Conservation (phyloP, 2,797 vertebrate species). For the Ctenopoma multispine region DNA sequence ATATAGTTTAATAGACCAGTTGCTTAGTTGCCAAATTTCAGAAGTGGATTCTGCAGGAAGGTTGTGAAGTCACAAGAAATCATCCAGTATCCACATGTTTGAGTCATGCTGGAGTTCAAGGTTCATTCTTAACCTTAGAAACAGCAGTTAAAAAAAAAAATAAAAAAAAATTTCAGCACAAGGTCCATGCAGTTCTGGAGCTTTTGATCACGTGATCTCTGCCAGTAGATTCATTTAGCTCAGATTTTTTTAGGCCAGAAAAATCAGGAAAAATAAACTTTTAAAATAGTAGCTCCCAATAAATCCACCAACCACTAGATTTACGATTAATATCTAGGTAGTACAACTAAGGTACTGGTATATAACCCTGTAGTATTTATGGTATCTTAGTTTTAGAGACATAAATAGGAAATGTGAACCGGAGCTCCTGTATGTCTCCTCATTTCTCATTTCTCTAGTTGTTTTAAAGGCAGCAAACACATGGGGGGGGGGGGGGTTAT, state of each 20-base stretch:
- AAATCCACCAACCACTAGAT: not conserved
- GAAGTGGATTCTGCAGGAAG: not conserved
- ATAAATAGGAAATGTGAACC: not conserved
- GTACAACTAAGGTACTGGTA: no score
- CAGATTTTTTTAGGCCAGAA: not conserved
- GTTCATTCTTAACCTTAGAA: not conserved
- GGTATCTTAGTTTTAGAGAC: not conserved
- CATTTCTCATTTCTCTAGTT: no score
- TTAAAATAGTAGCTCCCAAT: not conserved
- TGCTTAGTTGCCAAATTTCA: not conserved
- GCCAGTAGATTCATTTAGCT: not conserved
- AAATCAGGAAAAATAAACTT: not conserved
- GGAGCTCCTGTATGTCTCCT: not conserved
- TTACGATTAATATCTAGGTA: not conserved
- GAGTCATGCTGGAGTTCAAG: not conserved
- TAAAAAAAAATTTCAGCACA: not conserved
- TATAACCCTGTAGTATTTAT: not conserved
- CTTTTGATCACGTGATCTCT: not conserved
- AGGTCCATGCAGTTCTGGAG: not conserved
- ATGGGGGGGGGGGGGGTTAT: not conserved
- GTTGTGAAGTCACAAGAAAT: not conserved
- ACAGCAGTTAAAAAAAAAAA: not conserved
- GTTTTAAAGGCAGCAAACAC: not conserved
- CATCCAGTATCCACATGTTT: not conserved
- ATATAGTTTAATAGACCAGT: not conserved